Evolutionary conservation across 2,113 vertebrate species (phyloP), one percentile per base, ranked within the genome.

Genomic region (Lampris incognitus): DNA sequence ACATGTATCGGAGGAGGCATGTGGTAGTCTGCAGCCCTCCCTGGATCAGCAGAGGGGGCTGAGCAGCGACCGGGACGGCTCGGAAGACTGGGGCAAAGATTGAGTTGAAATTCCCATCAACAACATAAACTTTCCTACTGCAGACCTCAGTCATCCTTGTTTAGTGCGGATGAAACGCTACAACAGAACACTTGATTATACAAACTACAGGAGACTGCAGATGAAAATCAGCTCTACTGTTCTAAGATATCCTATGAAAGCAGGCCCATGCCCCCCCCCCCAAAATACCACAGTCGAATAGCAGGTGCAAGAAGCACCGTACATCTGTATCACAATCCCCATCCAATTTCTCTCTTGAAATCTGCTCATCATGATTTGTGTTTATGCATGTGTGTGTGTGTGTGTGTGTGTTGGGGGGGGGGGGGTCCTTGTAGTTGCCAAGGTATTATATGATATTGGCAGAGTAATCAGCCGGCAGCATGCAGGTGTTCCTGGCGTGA

Each of bases 401-500:
- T 52, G 38, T 70, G 61, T 73, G 77, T 41, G 52, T 52, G 67
- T 41, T 68, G 56, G 71, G 51, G 73, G 5, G 40, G 13, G 55
- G 11, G 1, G 60, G 24, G 41, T n/a, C 49, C 66, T 72, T 4
- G 8, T 3, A 57, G 76, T 69, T 78, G 60, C 64, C 65, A 52
- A 51, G 44, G 46, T 46, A 44, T 80, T 76, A 59, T 82, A 76
- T 62, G 44, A 84, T 65, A 63, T 68, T 63, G 67, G 72, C 76
- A 69, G 3, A 50, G 41, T 74, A 65, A 83, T 81, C 55, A 73
- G 64, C 74, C 62, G 57, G 50, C 75, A 83, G 72, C 56, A 67
- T 54, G 57, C 77, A 83, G 85, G 79, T 82, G 68, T 78, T 77
- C 74, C 70, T 82, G 73, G 38, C 72, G 66, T 38, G 52, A 57